Evolutionary conservation across 1,140 invertebrate species (phyloP).

Genomic region (Daktulosphaira vitifoliae): DNA sequence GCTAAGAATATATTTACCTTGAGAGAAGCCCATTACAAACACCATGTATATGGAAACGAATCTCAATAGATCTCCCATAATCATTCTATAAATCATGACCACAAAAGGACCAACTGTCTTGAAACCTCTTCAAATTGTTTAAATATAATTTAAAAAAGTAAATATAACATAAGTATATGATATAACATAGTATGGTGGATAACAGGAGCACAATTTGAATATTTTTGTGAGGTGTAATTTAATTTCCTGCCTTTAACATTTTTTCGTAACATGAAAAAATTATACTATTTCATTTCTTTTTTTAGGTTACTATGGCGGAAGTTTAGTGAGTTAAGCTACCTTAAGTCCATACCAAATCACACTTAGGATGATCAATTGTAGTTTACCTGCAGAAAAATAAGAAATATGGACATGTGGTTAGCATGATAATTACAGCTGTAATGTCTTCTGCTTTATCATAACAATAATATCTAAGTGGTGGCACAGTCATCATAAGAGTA

Average conservation of each 20-base stretch:
- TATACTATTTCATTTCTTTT: no score
- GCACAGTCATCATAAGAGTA: constrained; percentile 71
- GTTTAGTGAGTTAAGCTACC: no score
- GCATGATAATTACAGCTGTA: constrained; percentile 84
- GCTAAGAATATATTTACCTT: constrained; percentile 68
- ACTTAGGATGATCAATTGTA: neutral
- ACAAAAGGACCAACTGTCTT: constrained; percentile 98
- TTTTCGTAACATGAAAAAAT: no score
- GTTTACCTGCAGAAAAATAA: constrained; percentile 91
- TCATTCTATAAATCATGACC: constrained; percentile 98
- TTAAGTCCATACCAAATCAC: no score
- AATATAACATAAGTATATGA: no score
- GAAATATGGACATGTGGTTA: constrained; percentile 93
- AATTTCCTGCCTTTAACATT: no score
- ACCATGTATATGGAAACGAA: constrained; percentile 95
- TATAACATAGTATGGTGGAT: no score
- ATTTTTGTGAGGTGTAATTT: no score
- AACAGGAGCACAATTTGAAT: no score
- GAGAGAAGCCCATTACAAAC: constrained; percentile 95
- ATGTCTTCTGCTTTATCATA: constrained; percentile 78
- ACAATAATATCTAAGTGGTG: constrained; percentile 75
- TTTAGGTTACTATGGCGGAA: no score
- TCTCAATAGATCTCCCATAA: constrained; percentile 86
- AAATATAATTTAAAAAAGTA: neutral
- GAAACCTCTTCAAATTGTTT: constrained; percentile 65